Conservation (phyloP, 2,888 invertebrate genomes). For the Heteropelma amictum region DNA sequence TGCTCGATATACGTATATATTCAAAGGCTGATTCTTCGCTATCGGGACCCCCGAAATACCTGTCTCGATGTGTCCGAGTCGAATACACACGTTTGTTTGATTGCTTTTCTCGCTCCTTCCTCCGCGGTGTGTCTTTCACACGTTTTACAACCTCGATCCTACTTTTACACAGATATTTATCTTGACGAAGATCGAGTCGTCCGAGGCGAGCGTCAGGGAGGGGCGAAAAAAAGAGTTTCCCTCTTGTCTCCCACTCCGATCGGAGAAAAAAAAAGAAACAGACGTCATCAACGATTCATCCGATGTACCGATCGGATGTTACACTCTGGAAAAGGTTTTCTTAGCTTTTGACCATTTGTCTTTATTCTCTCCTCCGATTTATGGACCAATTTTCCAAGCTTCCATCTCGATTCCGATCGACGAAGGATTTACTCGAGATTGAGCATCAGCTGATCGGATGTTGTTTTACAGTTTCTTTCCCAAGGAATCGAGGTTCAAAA, state of each 20-base stretch:
- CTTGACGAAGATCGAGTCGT: constrained; percentile 48
- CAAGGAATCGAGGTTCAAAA: too few relatives aligned
- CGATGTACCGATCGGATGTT: too few relatives aligned
- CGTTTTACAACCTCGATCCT: constrained; percentile 4
- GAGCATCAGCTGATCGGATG: too few relatives aligned
- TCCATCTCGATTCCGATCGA: too few relatives aligned
- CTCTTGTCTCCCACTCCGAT: neutral
- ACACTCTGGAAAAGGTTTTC: too few relatives aligned
- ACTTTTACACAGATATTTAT: constrained; percentile 38
- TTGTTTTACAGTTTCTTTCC: too few relatives aligned
- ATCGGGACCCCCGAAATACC: neutral
- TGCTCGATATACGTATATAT: constrained; percentile 12
- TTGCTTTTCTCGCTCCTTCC: constrained; percentile 13
- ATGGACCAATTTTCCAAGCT: neutral
- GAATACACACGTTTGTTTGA: neutral
- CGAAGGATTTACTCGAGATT: too few relatives aligned
- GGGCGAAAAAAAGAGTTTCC: neutral
- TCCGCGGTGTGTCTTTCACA: constrained; percentile 32
- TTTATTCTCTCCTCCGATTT: neutral
- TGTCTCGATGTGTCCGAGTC: neutral
- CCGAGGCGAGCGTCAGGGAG: neutral
- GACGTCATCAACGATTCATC: too few relatives aligned
- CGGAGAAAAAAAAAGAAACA: neutral
- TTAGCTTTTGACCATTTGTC: too few relatives aligned
- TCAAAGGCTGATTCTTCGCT: neutral